A percentile compares a stretch with the other conserved stretches of the same genome.
These are phyloP conservation scores for Drosophila neonasuta DNA, from an alignment of 2,888 invertebrate species.

Conservation along the genomic window DNA sequence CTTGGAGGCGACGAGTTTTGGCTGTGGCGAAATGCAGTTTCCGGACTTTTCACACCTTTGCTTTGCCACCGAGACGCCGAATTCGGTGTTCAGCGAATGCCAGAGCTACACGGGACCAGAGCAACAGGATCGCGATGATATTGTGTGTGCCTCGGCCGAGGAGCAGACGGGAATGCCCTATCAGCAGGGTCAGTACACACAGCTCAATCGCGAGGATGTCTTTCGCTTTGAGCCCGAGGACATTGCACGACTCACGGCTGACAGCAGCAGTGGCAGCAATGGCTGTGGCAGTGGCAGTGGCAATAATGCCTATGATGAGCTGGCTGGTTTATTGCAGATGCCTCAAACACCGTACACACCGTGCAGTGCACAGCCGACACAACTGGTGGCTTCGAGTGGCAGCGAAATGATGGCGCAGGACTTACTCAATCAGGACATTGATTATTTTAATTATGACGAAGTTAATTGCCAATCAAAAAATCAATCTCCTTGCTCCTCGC, in stretches of 20 bases:
- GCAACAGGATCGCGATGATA: conserved; percentile 63
- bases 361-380: conserved; percentile 50
- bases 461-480: conserved; percentile 83
- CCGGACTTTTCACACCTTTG: conserved; percentile 77
- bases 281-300: not conserved
- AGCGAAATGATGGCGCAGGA: conserved; percentile 20
- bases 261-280: conserved; percentile 1
- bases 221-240: conserved; percentile 83
- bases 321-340: conserved; percentile 43
- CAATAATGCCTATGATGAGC: conserved; percentile 32
- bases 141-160: conserved; percentile 53
- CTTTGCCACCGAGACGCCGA: conserved; percentile 80
- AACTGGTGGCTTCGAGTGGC: not conserved
- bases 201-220: conserved; percentile 76
- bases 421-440: conserved; percentile 77
- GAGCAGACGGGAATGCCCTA: conserved; percentile 58
- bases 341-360: conserved; percentile 69
- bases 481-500: conserved; percentile 82
- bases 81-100: conserved; percentile 79
- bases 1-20: conserved; percentile 54
- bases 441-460: conserved; percentile 82
- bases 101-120: conserved; percentile 52
- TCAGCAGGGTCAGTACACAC: conserved; percentile 71
- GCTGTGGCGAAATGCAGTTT: conserved; percentile 73
- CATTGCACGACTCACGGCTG: conserved; percentile 79